Conservation (phyloP, 2,113 vertebrate species). For the Ptychochromis oligacanthus region DNA sequence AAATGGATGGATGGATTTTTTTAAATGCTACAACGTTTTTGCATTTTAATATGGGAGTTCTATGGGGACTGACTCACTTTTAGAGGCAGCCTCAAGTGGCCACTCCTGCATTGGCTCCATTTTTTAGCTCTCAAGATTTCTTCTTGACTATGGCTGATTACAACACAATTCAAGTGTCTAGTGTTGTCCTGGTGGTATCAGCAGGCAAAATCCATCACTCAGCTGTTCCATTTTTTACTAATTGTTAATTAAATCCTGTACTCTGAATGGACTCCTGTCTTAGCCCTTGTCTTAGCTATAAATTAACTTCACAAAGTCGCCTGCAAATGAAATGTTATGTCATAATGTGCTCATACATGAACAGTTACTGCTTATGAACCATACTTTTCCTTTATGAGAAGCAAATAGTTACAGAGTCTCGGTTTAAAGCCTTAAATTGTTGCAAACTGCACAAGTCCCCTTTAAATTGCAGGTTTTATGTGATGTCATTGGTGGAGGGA, state of each 20-base stretch:
- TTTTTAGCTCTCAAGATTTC: no score
- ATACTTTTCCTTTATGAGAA: neutral
- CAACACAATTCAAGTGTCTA: no score
- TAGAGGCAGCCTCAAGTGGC: no score
- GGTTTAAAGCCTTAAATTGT: neutral
- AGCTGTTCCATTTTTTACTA: neutral
- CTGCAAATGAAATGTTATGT: no score
- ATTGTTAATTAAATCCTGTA: neutral
- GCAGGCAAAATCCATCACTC: neutral
- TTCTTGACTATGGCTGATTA: no score
- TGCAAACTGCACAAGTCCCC: neutral
- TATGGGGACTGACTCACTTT: no score
- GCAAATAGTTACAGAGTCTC: neutral
- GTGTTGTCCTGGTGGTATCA: no score
- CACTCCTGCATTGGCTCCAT: no score
- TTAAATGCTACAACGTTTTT: no score
- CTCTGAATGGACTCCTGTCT: rapidly evolving
- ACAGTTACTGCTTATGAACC: neutral
- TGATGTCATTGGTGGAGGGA: neutral
- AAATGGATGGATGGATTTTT: no score
- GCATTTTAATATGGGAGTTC: no score
- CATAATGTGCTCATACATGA: neutral
- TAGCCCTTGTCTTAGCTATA: neutral
- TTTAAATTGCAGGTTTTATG: neutral
- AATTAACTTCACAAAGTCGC: no score